phyloP scores from a whole-genome alignment of 1,140 invertebrate species.

The Frieseomelitta varia region DNA sequence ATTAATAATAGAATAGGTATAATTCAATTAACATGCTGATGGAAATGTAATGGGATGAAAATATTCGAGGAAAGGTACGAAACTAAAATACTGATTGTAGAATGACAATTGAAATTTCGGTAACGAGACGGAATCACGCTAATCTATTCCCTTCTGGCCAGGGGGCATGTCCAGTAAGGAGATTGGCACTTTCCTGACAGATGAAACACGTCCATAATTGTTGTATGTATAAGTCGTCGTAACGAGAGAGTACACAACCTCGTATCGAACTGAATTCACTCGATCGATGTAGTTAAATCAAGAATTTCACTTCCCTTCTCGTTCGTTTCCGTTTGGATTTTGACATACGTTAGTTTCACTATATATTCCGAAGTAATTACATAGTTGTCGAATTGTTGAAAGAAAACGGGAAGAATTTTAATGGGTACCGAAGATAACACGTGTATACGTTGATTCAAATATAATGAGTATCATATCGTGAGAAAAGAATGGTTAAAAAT shows the following conservation, averaged over 20 bases:
- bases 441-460: no score
- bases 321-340: background rate
- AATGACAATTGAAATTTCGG: background rate
- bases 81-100: no score
- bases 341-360: no score
- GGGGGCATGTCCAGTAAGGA: conserved; percentile 13
- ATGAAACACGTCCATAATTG: conserved; percentile 37
- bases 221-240: background rate
- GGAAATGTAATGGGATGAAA: no score
- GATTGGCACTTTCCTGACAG: conserved; percentile 35
- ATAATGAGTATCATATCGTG: no score
- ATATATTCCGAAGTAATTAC: background rate
- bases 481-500: no score
- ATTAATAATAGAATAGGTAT: no score
- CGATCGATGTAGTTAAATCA: conserved; percentile 13
- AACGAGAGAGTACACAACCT: conserved; percentile 25
- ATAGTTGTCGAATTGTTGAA: background rate
- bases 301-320: conserved; percentile 19
- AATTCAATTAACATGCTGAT: no score
- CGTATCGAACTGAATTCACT: background rate
- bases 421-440: no score
- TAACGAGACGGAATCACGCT: background rate
- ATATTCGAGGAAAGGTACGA: no score
- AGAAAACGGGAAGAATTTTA: background rate
- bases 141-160: background rate